A percentile compares a stretch with the other conserved stretches of the same genome.
Evolutionary conservation across 2,113 vertebrate genomes (phyloP).

Genomic region (Perca flavescens): DNA sequence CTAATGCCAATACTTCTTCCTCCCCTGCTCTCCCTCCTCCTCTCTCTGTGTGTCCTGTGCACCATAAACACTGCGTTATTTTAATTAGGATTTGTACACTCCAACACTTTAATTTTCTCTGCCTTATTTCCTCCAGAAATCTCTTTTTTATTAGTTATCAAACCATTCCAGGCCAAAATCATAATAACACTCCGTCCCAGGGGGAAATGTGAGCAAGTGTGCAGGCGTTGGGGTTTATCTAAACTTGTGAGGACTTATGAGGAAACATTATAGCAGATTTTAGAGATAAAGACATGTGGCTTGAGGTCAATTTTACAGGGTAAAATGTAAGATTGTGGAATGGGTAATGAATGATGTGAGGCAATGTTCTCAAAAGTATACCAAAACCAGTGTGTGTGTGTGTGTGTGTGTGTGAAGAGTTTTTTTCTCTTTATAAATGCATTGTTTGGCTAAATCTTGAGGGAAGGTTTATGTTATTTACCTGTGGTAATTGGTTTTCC

Average conservation of each 20-base stretch:
- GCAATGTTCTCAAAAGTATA: background rate
- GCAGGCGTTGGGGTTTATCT: constrained; percentile 5
- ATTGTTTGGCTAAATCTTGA: constrained; percentile 54
- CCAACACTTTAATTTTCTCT: constrained; percentile 64
- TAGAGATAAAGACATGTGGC: background rate
- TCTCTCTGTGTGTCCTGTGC: constrained; percentile 38
- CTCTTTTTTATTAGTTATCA: constrained; percentile 72
- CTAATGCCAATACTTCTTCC: constrained; percentile 48
- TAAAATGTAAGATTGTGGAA: constrained; percentile 14
- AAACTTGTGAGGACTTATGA: constrained; percentile 18
- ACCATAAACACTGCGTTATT: constrained; percentile 60
- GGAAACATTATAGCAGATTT: constrained; percentile 6
- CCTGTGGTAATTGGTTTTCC: constrained; percentile 74
- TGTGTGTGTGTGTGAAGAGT: background rate
- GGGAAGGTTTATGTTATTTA: constrained; percentile 68
- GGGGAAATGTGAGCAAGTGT: constrained; percentile 27
- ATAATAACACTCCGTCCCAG: constrained; percentile 61
- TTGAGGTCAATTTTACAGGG: constrained; percentile 19
- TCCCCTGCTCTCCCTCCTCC: constrained; percentile 14
- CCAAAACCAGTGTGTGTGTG: background rate
- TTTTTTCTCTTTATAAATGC: constrained; percentile 38
- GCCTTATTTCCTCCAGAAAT: constrained; percentile 63
- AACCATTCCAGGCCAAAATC: constrained; percentile 66
- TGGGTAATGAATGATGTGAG: background rate
- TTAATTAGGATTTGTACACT: constrained; percentile 70